A percentile compares a stretch with the other conserved stretches of the same genome.
Conservation (phyloP, 2,797 vertebrate species). For the Hyperoplus lanceolatus region DNA sequence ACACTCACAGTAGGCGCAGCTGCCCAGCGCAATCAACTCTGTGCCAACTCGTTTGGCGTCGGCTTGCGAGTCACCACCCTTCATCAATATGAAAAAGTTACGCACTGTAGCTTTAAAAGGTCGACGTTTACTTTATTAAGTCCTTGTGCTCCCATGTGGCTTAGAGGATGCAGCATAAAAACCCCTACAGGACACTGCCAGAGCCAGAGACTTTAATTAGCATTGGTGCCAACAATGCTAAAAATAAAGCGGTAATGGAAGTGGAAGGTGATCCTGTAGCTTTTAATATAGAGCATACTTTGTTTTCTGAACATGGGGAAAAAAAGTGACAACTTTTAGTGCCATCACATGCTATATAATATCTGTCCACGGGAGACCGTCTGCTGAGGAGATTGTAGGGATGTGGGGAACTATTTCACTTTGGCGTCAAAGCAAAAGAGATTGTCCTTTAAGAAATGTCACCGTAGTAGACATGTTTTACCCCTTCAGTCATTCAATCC, state of each 20-base stretch:
- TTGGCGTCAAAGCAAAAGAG: background rate
- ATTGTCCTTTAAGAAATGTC: constrained; percentile 20
- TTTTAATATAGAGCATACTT: background rate
- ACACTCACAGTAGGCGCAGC: no score
- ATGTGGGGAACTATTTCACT: constrained; percentile 7
- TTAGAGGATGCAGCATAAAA: background rate
- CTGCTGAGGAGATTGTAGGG: background rate
- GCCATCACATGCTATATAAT: constrained; percentile 5
- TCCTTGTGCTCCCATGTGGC: background rate
- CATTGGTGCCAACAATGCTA: background rate
- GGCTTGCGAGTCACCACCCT: no score
- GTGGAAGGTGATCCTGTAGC: constrained; percentile 1
- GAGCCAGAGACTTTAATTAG: constrained; percentile 11
- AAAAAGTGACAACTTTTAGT: background rate
- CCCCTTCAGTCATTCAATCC: constrained; percentile 16
- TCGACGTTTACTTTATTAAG: background rate
- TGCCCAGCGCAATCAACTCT: no score
- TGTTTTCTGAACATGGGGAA: background rate
- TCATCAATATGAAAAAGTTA: no score
- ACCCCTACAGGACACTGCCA: background rate
- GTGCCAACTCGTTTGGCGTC: no score
- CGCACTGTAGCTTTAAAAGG: no score
- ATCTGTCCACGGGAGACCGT: background rate
- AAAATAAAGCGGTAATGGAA: constrained; percentile 1
- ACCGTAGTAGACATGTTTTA: constrained; percentile 4